These are phyloP conservation scores for Folsomia manolachei DNA, from an alignment of 2,888 invertebrate species.

Conservation along the genomic window DNA sequence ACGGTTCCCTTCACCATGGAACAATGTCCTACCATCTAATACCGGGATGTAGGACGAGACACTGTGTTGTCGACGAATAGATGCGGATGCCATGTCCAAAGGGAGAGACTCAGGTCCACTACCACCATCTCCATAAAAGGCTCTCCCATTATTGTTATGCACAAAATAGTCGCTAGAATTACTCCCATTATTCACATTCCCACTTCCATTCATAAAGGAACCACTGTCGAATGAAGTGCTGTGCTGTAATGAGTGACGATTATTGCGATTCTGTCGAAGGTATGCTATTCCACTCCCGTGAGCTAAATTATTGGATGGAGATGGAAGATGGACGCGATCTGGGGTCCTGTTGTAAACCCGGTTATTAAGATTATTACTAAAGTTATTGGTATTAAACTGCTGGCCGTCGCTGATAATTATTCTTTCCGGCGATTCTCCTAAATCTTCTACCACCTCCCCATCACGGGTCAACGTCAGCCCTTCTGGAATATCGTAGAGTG, in stretches of 20 bases:
- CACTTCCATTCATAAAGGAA: background rate
- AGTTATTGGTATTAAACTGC: constrained; percentile 3
- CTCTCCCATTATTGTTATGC: background rate
- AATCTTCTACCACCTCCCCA: background rate
- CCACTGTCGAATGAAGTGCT: constrained; percentile 8
- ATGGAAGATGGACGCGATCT: too few relatives aligned
- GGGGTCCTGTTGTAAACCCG: background rate
- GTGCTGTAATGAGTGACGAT: constrained; percentile 7
- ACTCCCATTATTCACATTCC: background rate
- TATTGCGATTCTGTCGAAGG: constrained; percentile 13
- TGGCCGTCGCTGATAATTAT: too few relatives aligned
- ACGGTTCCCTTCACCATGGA: background rate
- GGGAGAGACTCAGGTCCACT: constrained; percentile 10
- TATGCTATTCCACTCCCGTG: constrained; percentile 14
- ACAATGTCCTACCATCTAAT: constrained; percentile 22
- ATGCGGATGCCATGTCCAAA: constrained; percentile 15
- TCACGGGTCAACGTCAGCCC: too few relatives aligned
- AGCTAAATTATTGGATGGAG: background rate
- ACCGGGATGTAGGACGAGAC: constrained; percentile 32
- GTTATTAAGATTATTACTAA: background rate
- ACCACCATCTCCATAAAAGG: constrained; percentile 5
- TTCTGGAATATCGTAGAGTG: constrained; percentile 10
- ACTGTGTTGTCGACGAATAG: constrained; percentile 14
- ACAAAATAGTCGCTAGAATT: background rate
- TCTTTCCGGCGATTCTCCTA: background rate